Base-by-base conservation (phyloP, 2,888 invertebrate species). In the Ichneumoninae sp. region DNA sequence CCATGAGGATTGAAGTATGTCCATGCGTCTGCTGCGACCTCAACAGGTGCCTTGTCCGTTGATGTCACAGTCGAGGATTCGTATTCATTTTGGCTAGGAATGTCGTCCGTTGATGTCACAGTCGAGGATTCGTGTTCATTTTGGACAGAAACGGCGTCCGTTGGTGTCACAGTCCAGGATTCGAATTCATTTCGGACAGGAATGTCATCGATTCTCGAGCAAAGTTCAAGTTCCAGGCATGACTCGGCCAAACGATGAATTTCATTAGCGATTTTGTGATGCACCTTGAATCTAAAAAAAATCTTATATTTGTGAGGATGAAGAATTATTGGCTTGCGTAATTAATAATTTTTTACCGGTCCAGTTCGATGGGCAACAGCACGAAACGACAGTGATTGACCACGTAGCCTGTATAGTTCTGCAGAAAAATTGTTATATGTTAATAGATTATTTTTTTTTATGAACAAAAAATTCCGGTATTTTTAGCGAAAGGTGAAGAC, bases 241-340 rank as follows among this genome's bases (percentile, higher is more conserved):
- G 66, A 76, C 36, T 82, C 84, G 33, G 81, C 82, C 16, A 80
- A 36, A 54, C 73, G 80, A 76, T 69, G 82, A 70, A 88, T 83
- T 57, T 75, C 78, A 3, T 74, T 50, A 22, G 78, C 74, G 8
- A 81, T 54, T 10, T 30, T 66, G 22, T 13, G 36, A 66, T 66
- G 36, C 13, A 40, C 10, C 1, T 4, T 50, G 10, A 75, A 16
- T 6, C 83, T 80, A 47, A 30, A 8, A 22, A 30, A 1, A 68
- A 19, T 19, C 36, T 8, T 52, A 26, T n/a, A 30, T 57, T 44
- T 19, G 22, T 57, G 26, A 60, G 10, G 44, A 16, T 60, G 22
- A n/a, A 26, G 0, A 44, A 16, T 5, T 2, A 33, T n/a, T n/a
- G 13, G 54, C 44, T 13, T 6, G 19, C 19, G 13, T 54, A n/a